Percentiles rank a stretch among this genome's conserved stretches.
phyloP scores from a whole-genome alignment of 2,113 vertebrate genomes.

The Picathartes gymnocephalus region DNA sequence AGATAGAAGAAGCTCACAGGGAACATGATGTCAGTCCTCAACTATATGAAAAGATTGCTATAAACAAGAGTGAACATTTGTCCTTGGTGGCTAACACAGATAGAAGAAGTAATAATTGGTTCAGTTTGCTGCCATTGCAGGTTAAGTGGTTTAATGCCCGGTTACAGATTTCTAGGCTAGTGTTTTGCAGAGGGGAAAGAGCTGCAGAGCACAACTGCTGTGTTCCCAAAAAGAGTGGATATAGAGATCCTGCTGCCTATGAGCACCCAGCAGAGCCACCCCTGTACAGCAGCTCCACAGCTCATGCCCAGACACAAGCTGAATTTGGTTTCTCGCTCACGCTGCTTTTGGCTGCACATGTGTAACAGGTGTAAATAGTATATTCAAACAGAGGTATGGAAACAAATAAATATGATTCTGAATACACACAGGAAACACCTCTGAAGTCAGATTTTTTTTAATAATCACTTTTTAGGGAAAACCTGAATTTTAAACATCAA shows the following conservation, averaged over 20 bases:
- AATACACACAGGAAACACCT: not conserved
- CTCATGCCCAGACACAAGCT: fast-evolving
- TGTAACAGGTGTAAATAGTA: not conserved
- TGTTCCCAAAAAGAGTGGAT: not conserved
- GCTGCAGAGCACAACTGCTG: not conserved
- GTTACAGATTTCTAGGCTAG: not conserved
- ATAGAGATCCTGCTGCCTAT: not conserved
- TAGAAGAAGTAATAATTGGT: not conserved
- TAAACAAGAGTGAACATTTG: not conserved
- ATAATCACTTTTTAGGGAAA: not conserved
- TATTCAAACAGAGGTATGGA: not conserved
- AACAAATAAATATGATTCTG: not conserved
- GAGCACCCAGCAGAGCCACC: not conserved
- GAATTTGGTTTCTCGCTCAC: not conserved
- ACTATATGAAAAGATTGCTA: not conserved
- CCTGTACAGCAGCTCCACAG: not conserved
- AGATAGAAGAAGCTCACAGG: not conserved
- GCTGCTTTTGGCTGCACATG: not conserved
- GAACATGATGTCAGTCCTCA: not conserved
- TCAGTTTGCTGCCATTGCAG: not conserved
- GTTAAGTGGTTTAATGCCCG: not conserved
- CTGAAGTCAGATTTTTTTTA: not conserved
- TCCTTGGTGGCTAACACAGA: not conserved
- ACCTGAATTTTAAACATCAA: not conserved
- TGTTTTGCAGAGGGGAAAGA: not conserved